These are phyloP conservation scores for Drosophila murphyi DNA, from an alignment of 1,140 invertebrate species.

Conservation along the genomic window DNA sequence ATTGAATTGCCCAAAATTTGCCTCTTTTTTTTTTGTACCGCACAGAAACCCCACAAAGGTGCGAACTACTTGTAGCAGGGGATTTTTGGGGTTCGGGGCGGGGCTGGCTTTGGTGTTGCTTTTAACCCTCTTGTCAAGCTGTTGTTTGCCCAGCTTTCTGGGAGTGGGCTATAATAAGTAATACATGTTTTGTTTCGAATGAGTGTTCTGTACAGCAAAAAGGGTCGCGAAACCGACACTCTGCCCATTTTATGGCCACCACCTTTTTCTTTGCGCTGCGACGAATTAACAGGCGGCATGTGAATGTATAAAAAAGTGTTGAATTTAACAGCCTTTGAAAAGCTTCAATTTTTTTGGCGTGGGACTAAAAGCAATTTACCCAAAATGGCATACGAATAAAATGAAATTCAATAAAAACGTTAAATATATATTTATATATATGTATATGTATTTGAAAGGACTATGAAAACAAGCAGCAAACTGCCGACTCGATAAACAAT, in stretches of 20 bases:
- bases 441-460: slow-evolving; percentile 15
- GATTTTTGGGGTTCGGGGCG: not conserved
- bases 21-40: not conserved
- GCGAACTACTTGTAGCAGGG: slow-evolving; percentile 54
- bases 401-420: slow-evolving; percentile 40
- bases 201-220: slow-evolving; percentile 23
- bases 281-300: slow-evolving; percentile 28
- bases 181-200: slow-evolving; percentile 47
- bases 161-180: slow-evolving; percentile 34
- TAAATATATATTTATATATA: not conserved
- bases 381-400: slow-evolving; percentile 29
- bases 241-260: slow-evolving; percentile 21
- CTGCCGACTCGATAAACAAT: slow-evolving; percentile 51
- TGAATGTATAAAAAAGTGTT: slow-evolving; percentile 28
- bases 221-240: slow-evolving; percentile 33
- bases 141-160: not conserved
- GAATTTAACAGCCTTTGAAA: slow-evolving; percentile 34
- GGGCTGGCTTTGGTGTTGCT: not conserved
- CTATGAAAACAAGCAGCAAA: slow-evolving; percentile 18
- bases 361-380: slow-evolving; percentile 25
- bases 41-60: slow-evolving; percentile 71
- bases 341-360: not conserved
- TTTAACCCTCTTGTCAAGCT: slow-evolving; percentile 67
- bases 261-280: slow-evolving; percentile 33
- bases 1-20: slow-evolving; percentile 67